Base-by-base conservation (phyloP, 2,797 vertebrate genomes). In the Mionectes olivaceus region DNA sequence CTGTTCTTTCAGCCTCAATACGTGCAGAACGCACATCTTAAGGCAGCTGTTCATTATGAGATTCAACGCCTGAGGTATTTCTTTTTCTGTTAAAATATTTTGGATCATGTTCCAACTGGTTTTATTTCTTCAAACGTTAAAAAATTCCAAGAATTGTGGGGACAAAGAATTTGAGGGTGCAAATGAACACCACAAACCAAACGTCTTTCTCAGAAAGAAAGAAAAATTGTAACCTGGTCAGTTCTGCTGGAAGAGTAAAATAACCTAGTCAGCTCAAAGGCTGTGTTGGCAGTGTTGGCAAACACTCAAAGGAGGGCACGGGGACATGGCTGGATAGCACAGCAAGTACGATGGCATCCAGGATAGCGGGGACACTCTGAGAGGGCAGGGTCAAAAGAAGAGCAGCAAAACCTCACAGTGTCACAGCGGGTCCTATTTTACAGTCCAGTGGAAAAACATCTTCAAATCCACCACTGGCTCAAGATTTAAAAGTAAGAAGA, bases 21-120 rank as follows among this genome's bases (percentile, higher is more conserved):
- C 0, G 0, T 33, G 32, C 52, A 53, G 50, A 81, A 44, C 0
- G 1, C 12, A 35, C n/a, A 19, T 82, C 0, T 0, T 25, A 88
- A 68, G 28, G 46, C 27, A 63, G 44, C 60, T 52, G 18, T 78
- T 61, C 28, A 64, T 60, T 12, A 14, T 11, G 43, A 64, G 24
- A 19, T 49, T 87, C 33, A 55, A 3, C 47, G 11, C 15, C 30
- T 19, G 30, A 46, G 44, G 33, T 57, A 41, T 6, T 65, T 73
- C 12, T 78, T 88, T 52, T 47, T 65, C 28, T 74, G 13, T 63
- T 50, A 74, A 92, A 60, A n/a, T n/a, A 11, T 4, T 60, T 4
- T 60, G 68, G 41, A 56, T 73, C 32, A 13, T 13, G 15, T 63
- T 81, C 68, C 2, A 2, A 71, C 6, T 68, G 5, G 22, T 60